Conservation (phyloP, 1,140 invertebrate genomes). For the Pinna nobilis region DNA sequence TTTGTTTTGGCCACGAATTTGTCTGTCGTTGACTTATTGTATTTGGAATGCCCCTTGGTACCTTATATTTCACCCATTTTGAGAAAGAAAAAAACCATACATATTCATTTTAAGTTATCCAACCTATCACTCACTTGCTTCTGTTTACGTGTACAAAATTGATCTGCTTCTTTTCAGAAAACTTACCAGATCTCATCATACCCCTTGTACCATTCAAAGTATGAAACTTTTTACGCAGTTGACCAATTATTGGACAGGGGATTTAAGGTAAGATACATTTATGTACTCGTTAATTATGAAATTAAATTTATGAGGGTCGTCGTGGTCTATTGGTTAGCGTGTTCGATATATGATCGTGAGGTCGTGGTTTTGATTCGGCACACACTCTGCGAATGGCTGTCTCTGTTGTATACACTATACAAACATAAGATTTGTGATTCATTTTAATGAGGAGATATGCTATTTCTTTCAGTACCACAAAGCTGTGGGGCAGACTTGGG, state of each 20-base stretch:
- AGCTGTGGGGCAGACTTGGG: constrained; percentile 69
- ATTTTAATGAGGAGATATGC: background rate
- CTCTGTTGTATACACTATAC: background rate
- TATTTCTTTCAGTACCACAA: constrained; percentile 57
- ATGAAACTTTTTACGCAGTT: constrained; percentile 71
- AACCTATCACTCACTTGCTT: background rate
- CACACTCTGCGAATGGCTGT: background rate
- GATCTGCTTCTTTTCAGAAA: constrained; percentile 24
- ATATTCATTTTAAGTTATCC: background rate
- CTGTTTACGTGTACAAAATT: background rate
- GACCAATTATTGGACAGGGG: constrained; percentile 69
- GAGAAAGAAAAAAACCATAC: background rate
- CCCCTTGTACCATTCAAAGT: constrained; percentile 74
- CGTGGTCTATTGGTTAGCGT: background rate
- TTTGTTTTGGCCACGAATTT: too few species aligned
- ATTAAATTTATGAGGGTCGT: background rate
- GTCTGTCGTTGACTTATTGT: too few species aligned
- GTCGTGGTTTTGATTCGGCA: background rate
- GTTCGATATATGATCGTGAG: background rate
- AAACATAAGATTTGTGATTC: background rate
- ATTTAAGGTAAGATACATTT: constrained; percentile 49
- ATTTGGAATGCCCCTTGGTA: too few species aligned
- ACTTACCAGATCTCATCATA: constrained; percentile 53
- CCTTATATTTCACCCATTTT: too few species aligned
- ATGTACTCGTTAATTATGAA: background rate